Evolutionary conservation across 1,140 invertebrate species (phyloP), one percentile per base, ranked within the genome.

Genomic region (Cotesia typhae): DNA sequence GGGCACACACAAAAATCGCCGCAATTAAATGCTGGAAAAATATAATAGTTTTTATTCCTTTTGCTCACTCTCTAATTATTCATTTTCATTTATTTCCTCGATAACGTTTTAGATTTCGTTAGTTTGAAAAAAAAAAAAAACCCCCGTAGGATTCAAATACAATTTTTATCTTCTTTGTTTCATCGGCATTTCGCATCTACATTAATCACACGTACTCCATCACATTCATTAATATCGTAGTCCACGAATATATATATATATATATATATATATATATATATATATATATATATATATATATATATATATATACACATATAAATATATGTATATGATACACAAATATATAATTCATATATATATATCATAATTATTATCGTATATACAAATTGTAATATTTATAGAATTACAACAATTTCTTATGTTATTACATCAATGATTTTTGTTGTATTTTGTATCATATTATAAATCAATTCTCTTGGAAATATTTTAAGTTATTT

Each of bases 21-120:
- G 47, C 72, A 74, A 76, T 60, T 73, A 70, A 78, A 78, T 82
- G 76, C 75, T 82, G 78, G 77, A 82, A 82, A 82, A 82, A 83
- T 82, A 82, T 78, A 79, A 75, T 79, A 75, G 63, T 70, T 63
- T 66, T 74, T 74, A 60, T 82, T 81, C 79, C 80, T 81, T 82
- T 71, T 36, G 60, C 38, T 75, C 74, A 74, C 65, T 76, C 65
- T 55, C 53, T 72, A 35, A 71, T 59, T 72, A n/a, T 20, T 37
- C 73, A 36, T 75, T 57, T 67, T 36, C 67, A 37, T 65, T 36
- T 67, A 61, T 14, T 67, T 55, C 53, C 60, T 63, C 9, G 36
- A 52, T 68, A 37, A 36, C 38, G 72, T 38, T 7, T 47, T 76
- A 76, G 75, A 74, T 55, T 78, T 74, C 70, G 68, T 66, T 72